Evolutionary conservation across 2,797 vertebrate genomes (phyloP), one percentile per base, ranked within the genome.

Genomic region (Buceros bicornis): DNA sequence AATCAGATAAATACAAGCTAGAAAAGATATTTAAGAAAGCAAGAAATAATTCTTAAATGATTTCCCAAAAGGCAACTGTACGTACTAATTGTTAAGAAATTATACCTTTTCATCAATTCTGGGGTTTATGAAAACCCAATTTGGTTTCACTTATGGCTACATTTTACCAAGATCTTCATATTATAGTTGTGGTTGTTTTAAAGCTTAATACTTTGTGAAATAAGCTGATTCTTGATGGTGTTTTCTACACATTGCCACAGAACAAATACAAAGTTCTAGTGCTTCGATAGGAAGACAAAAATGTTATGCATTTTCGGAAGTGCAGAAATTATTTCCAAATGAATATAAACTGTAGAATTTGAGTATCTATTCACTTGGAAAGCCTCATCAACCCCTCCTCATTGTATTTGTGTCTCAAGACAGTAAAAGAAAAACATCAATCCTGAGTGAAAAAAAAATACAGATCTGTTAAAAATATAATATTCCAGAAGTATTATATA

Each of bases 321-420:
- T 37, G 31, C 18, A 80, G 21, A 72, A 70, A 17, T 15, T 4
- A 80, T 18, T 56, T 82, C 51, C 35, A 64, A 85, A 73, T 13
- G n/a, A 84, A 82, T 11, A 62, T 26, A 65, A 93, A 28, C 10
- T 12, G 25, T 17, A 73, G 35, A 73, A 45, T 74, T 81, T 56
- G n/a, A 76, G 0, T 20, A 66, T 22, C 61, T 82, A 43, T 53
- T 21, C 21, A 77, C 35, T 60, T 81, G 15, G 8, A 60, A 76
- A 78, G 17, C 21, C 7, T 17, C 1, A 0, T 13, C 4, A 3
- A 37, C 11, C 3, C 7, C 16, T 47, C 14, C 9, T 8, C 29
- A 7, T 69, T 53, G 28, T 22, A 70, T 22, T 15, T 72, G 43
- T 61, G 50, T 43, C 58, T 70, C 74, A 82, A 82, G 33, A 13